phyloP scores from a whole-genome alignment of 2,888 invertebrate genomes.

The Pollenia angustigena region DNA sequence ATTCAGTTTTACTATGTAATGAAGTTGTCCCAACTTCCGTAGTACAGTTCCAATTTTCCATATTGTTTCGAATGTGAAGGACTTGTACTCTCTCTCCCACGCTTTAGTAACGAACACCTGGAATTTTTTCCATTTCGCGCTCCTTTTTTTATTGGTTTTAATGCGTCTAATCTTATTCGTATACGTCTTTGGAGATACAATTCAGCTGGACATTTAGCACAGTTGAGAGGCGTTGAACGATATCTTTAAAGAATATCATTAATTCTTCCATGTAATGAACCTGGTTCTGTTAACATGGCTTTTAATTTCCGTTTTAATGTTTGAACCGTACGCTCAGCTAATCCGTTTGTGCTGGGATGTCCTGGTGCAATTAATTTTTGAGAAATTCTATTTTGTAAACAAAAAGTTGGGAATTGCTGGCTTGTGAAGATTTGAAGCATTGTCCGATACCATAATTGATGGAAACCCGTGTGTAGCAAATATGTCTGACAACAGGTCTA shows the following conservation, averaged over 20 bases:
- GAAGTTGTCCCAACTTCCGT: too few species aligned
- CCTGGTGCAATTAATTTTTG: slow-evolving; percentile 50
- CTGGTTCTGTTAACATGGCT: slow-evolving; percentile 57
- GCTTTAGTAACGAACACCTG: too few species aligned
- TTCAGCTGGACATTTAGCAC: slow-evolving; percentile 61
- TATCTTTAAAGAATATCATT: slow-evolving; percentile 52
- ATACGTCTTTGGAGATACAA: slow-evolving; percentile 48
- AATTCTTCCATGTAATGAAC: slow-evolving; percentile 30
- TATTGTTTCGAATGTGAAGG: too few species aligned
- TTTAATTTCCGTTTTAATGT: slow-evolving; percentile 56
- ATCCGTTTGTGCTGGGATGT: slow-evolving; percentile 6
- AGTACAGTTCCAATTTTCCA: too few species aligned
- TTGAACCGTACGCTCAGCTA: too few species aligned
- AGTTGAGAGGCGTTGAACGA: slow-evolving; percentile 49
- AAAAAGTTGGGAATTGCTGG: background rate
- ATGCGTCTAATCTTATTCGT: slow-evolving; percentile 50
- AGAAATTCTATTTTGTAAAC: background rate
- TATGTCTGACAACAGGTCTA: background rate
- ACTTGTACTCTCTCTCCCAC: too few species aligned
- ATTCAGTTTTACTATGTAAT: too few species aligned
- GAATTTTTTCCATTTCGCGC: too few species aligned
- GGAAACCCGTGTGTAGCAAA: slow-evolving; percentile 31
- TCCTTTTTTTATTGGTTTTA: too few species aligned
- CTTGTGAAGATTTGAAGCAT: slow-evolving; percentile 7
- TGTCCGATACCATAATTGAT: slow-evolving; percentile 18